Evolutionary conservation across 2,888 invertebrate genomes (phyloP), one percentile per base, ranked within the genome.

Genomic region (Drosophila melanocephala): DNA sequence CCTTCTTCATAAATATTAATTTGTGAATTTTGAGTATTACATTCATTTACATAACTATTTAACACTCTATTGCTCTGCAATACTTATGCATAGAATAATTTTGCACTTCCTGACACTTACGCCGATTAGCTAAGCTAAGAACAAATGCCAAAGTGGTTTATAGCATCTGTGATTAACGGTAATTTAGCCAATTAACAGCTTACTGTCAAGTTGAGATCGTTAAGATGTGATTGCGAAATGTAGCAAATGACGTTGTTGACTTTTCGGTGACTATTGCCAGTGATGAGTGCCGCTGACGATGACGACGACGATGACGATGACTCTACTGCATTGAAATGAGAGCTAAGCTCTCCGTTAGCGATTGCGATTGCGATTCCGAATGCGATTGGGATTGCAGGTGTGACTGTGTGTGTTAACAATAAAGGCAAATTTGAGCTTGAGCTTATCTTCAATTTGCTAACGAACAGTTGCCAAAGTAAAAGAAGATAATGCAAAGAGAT

Each of bases 371-470:
- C 42, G 30, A 22, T 22, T 47, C 7, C 30, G 30, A 35, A 2
- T 22, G 16, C 22, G 47, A 22, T 16, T 22, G 47, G 30, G 32
- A 22, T 58, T 56, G 68, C 77, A 63, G 61, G 64, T 70, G 51
- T 52, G 47, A 47, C 47, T 26, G 65, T 65, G 57, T 44, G 58
- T 50, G 44, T 39, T 79, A 81, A 79, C 79, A 77, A 81, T 81
- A 50, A 52, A 47, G 57, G 65, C 50, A 77, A 79, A 79, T 79
- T 79, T 77, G 73, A 60, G 81, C 19, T 47, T 50, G 32, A 22
- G 81, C 81, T 79, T 81, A 79, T 73, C 79, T 77, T 53, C 70
- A 79, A 79, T 79, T 79, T 79, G 79, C 79, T 81, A 79, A 79
- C 81, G 79, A 79, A 77, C 59, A 59, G 61, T 55, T 64, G 72